Conservation (phyloP, 2,113 vertebrate genomes). For the Podarcis raffonei region DNA sequence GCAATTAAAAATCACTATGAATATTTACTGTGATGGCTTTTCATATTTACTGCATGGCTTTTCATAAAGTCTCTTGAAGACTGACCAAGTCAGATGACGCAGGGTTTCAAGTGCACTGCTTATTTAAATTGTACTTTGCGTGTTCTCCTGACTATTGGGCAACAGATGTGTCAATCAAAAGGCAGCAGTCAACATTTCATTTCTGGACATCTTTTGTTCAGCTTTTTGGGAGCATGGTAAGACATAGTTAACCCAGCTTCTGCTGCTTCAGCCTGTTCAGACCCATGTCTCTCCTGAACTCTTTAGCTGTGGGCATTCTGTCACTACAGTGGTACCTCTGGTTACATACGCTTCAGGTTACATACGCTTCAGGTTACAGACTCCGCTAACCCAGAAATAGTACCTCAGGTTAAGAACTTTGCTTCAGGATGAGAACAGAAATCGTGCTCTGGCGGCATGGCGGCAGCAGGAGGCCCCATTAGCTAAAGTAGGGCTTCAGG, state of each 20-base stretch:
- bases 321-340: too few species aligned
- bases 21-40: background rate
- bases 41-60: background rate
- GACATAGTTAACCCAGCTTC: background rate
- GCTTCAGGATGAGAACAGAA: too few species aligned
- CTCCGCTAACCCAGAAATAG: too few species aligned
- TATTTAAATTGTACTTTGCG: background rate
- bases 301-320: background rate
- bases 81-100: too few species aligned
- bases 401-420: too few species aligned
- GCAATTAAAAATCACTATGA: too few species aligned
- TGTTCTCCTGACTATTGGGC: background rate
- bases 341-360: too few species aligned
- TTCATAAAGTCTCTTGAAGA: background rate
- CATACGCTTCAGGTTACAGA: too few species aligned
- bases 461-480: too few species aligned
- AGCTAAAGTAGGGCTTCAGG: too few species aligned
- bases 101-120: background rate
- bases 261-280: background rate
- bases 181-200: background rate
- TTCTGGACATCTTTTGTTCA: background rate
- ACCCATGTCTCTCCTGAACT: background rate
- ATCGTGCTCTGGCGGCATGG: too few species aligned
- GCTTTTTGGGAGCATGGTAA: background rate
- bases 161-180: background rate